phyloP scores from a whole-genome alignment of 2,888 invertebrate genomes.

The Lepidocyrtoides sp. region DNA sequence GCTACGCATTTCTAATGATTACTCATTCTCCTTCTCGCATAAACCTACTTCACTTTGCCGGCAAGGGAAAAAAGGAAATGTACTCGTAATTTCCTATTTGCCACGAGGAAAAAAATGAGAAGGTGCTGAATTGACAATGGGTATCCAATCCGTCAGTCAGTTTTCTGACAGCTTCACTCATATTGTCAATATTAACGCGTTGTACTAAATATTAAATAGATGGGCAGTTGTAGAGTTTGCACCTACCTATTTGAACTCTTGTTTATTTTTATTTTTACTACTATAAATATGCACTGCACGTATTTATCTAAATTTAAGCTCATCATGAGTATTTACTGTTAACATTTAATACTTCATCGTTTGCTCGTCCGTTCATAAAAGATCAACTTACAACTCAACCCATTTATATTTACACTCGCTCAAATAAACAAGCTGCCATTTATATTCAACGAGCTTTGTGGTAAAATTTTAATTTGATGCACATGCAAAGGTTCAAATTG shows the following conservation, averaged over 20 bases:
- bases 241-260: too few relatives aligned
- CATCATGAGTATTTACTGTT: not conserved
- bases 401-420: constrained; percentile 1
- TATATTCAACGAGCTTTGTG: not conserved
- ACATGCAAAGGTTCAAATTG: not conserved
- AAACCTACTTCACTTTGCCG: too few relatives aligned
- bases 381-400: not conserved
- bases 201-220: constrained; percentile 58
- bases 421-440: not conserved
- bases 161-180: constrained; percentile 54
- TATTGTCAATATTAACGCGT: constrained; percentile 27
- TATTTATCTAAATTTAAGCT: not conserved
- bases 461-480: not conserved
- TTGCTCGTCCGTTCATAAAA: not conserved
- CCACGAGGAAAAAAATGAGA: not conserved
- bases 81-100: not conserved
- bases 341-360: not conserved
- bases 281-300: not conserved
- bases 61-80: too few relatives aligned
- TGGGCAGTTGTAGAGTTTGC: not conserved
- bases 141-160: constrained; percentile 62
- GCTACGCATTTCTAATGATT: too few relatives aligned
- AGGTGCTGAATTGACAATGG: constrained; percentile 60
- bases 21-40: too few relatives aligned
- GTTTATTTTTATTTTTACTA: not conserved